Evolutionary conservation across 1,140 invertebrate genomes (phyloP).

Genomic region (Aphis gossypii): DNA sequence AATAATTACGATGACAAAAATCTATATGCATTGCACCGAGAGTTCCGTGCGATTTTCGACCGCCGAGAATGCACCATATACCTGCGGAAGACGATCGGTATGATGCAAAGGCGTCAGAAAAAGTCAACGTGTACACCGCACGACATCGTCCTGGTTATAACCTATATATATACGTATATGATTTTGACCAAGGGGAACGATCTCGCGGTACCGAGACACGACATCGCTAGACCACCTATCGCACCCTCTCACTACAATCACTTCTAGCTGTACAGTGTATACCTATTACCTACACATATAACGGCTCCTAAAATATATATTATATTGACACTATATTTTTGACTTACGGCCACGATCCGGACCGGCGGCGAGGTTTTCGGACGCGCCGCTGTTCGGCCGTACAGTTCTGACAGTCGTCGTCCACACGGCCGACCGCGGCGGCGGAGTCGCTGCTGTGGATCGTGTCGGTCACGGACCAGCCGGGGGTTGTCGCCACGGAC

Average conservation of each 20-base stretch:
- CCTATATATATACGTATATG: too few relatives aligned
- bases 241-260: too few relatives aligned
- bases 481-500: neutral
- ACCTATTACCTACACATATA: too few relatives aligned
- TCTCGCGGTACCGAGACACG: too few relatives aligned
- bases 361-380: conserved; percentile 14
- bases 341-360: conserved; percentile 48
- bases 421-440: neutral
- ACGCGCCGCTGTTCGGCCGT: neutral
- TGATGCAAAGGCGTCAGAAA: neutral
- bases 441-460: neutral
- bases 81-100: neutral
- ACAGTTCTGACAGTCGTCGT: neutral
- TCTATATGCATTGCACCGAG: too few relatives aligned
- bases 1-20: too few relatives aligned
- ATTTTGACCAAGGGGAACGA: too few relatives aligned
- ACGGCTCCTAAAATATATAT: neutral
- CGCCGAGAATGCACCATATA: neutral
- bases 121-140: neutral
- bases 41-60: neutral
- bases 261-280: too few relatives aligned
- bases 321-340: neutral
- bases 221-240: too few relatives aligned
- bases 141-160: neutral
- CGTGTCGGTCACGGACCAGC: too few relatives aligned